Base-by-base conservation (phyloP, 2,888 invertebrate species). In the Reticulitermes lucifugus region DNA sequence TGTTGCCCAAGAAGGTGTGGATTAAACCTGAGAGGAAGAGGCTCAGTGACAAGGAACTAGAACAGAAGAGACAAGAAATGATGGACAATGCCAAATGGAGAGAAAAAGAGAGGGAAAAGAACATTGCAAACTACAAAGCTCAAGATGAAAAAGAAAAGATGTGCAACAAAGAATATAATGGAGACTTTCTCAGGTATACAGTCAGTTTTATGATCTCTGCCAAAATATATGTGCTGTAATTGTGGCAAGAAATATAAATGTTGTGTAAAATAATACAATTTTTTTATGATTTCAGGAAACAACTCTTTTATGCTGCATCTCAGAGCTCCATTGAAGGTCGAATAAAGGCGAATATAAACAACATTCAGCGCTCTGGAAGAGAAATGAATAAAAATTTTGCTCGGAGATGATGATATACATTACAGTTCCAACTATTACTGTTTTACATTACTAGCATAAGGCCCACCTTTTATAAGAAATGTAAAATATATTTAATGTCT, bases 331-430 rank as follows among this genome's bases (percentile, higher is more conserved):
- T 98, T 0, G 97, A 97, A 89, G 94, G 95, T 87, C 93, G 98
- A 88, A 95, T 98, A 82, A 96, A 95, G 89, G 94, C 98, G 22
- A 98, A 98, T 90, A 94, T 96, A 75, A 96, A 98, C 90, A 96
- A 97, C 89, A 96, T 98, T 87, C 98, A 98, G 90, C 93, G 98
- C 85, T 95, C 95, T 6, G 93, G 93, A 35, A 91, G 93, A 43
- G 95, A 96, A 82, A 97, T 98, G 96, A 95, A 97, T 88, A 93
- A 94, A 86, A 95, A 97, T 91, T 98, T 98, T 92, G 96, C 96
- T 0, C 92, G 93, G 87, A 92, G 95, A 89, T 95, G 87, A 88
- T 83, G 21, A n/a, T n/a, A 25, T 25, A 65, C 7, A 10, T 65
- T 25, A 12, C 65, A 65, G 7, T 9, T 25, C 25, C 65, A 65